Percentiles rank a stretch among this genome's conserved stretches.
These are phyloP conservation scores for Clostera curtula DNA, from an alignment of 2,888 invertebrate genomes.

Conservation along the genomic window DNA sequence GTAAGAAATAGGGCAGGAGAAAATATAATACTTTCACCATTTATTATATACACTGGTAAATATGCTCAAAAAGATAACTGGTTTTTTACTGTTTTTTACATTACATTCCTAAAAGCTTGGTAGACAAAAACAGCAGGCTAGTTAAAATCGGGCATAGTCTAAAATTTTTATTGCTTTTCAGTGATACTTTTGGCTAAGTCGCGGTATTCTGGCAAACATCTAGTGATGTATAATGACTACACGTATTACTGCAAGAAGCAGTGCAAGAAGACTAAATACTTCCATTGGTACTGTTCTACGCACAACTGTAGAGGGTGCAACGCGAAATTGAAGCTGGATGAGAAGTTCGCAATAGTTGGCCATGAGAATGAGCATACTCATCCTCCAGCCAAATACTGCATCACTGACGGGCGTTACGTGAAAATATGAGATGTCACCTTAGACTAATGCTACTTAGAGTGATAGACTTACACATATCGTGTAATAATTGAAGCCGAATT, in stretches of 20 bases:
- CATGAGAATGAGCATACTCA: slow-evolving; percentile 44
- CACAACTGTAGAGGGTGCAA: slow-evolving; percentile 59
- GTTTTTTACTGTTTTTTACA: too few species aligned
- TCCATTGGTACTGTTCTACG: slow-evolving; percentile 60
- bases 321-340: slow-evolving; percentile 47
- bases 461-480: too few species aligned
- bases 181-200: slow-evolving; percentile 52
- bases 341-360: slow-evolving; percentile 41
- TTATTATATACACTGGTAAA: too few species aligned
- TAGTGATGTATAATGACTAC: slow-evolving; percentile 52
- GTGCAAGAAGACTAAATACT: slow-evolving; percentile 45
- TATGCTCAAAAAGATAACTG: too few species aligned
- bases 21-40: too few species aligned
- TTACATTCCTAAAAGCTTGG: too few species aligned
- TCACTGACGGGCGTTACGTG: slow-evolving; percentile 47
- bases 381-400: slow-evolving; percentile 48
- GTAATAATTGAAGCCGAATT: too few species aligned
- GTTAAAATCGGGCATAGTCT: background rate
- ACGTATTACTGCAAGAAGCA: slow-evolving; percentile 59
- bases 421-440: slow-evolving; percentile 26
- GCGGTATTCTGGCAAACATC: slow-evolving; percentile 48
- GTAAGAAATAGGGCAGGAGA: too few species aligned
- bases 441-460: too few species aligned
- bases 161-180: slow-evolving; percentile 25
- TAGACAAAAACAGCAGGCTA: too few species aligned